phyloP scores from a whole-genome alignment of 2,113 vertebrate species.

The Pithys albifrons region DNA sequence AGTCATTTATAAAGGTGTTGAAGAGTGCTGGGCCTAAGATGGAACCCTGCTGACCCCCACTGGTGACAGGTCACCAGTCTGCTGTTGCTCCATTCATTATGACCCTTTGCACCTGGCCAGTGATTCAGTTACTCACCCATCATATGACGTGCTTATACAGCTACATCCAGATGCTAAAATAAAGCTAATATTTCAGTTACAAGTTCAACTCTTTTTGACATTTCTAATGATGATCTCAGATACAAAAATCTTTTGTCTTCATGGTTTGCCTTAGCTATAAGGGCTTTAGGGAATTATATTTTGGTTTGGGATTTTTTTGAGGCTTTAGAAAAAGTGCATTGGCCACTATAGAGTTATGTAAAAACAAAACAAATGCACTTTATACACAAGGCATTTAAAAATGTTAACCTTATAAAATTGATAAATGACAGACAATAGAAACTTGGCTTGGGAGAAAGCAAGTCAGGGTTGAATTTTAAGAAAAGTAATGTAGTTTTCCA shows the following conservation, averaged over 20 bases:
- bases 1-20: not conserved
- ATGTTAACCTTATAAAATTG: not conserved
- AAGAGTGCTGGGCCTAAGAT: not conserved
- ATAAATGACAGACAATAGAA: not conserved
- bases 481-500: not conserved
- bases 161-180: not conserved
- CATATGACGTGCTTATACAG: not conserved
- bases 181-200: not conserved
- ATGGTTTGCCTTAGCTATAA: not conserved
- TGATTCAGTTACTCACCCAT: not conserved
- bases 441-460: not conserved
- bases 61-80: not conserved
- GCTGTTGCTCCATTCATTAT: not conserved
- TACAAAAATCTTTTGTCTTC: not conserved
- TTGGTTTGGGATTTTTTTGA: not conserved
- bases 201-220: fast-evolving
- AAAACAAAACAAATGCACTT: not conserved
- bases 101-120: too few species aligned
- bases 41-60: fast-evolving
- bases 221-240: not conserved
- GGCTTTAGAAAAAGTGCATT: not conserved
- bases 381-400: not conserved
- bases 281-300: not conserved
- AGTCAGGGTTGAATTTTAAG: not conserved
- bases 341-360: not conserved